These are phyloP conservation scores for Leucoptera coffeella DNA, from an alignment of 2,888 invertebrate genomes.

Conservation along the genomic window DNA sequence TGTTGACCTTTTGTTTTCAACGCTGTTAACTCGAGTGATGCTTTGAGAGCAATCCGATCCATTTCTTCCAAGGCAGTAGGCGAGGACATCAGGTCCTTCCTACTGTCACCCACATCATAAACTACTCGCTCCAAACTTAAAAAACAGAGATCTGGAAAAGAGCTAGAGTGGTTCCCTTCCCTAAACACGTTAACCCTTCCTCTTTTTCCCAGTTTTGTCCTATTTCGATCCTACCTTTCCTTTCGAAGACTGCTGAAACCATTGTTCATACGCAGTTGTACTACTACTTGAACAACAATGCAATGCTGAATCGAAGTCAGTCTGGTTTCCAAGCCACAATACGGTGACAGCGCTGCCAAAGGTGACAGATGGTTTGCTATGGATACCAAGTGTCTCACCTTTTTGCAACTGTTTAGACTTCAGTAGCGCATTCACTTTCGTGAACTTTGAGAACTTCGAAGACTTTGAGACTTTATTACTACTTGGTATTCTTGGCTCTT, in stretches of 20 bases:
- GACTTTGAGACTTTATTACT: no score
- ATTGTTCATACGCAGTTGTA: conserved; percentile 3
- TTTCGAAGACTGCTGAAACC: conserved; percentile 5
- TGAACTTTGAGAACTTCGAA: no score
- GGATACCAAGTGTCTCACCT: background rate
- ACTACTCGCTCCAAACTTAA: conserved; percentile 4
- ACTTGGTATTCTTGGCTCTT: background rate
- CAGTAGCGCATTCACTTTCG: conserved; percentile 1
- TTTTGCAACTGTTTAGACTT: conserved; percentile 1
- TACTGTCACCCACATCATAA: conserved; percentile 5
- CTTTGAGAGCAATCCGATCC: conserved; percentile 5
- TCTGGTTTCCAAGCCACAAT: conserved; percentile 5
- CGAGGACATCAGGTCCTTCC: background rate
- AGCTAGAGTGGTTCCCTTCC: conserved; percentile 6
- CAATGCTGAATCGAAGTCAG: conserved; percentile 3
- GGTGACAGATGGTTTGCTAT: conserved; percentile 4
- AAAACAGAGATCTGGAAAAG: conserved; percentile 5
- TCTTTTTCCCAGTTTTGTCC: conserved; percentile 6
- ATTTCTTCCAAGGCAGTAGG: conserved; percentile 6
- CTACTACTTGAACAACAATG: background rate
- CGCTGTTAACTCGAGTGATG: conserved; percentile 2
- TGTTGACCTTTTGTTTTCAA: background rate
- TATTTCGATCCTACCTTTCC: conserved; percentile 6
- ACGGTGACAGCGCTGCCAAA: conserved; percentile 4
- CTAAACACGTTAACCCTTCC: conserved; percentile 4